Conservation (phyloP, 2,797 vertebrate genomes). For the Chaunax sp. region DNA sequence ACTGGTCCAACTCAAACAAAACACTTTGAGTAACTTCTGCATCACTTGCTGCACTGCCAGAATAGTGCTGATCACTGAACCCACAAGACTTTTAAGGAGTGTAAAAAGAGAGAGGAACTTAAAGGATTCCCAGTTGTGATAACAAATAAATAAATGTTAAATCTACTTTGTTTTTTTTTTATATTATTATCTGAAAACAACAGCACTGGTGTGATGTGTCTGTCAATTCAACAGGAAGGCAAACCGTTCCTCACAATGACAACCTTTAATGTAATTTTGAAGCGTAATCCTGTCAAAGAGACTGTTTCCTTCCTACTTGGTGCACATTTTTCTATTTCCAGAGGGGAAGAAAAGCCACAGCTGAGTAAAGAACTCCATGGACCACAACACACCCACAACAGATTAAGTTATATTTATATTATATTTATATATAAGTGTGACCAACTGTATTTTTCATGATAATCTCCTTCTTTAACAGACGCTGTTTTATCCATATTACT, state of each 20-base stretch:
- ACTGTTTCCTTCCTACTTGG: constrained; percentile 17
- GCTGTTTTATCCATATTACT: constrained; percentile 21
- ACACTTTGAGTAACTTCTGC: constrained; percentile 4
- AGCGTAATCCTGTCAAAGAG: neutral
- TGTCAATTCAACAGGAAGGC: no score
- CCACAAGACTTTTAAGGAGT: neutral
- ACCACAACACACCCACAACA: constrained; percentile 24
- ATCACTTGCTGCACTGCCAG: neutral
- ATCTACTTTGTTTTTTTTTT: no score
- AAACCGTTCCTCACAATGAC: no score
- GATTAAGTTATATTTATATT: constrained; percentile 35
- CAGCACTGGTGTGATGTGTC: no score
- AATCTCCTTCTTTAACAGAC: constrained; percentile 13
- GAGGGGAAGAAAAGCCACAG: constrained; percentile 15
- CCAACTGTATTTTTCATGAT: constrained; percentile 26
- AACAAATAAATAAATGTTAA: no score
- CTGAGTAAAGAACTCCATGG: constrained; percentile 29
- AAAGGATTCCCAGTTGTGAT: no score
- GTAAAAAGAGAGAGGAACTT: no score
- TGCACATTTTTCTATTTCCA: constrained; percentile 27
- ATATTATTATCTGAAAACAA: no score
- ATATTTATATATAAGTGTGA: no score
- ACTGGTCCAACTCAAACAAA: constrained; percentile 8
- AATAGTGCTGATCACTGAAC: neutral
- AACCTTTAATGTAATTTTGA: neutral